Percentiles rank a stretch among this genome's conserved stretches.
These are phyloP conservation scores for Erebia ligea DNA, from an alignment of 2,888 invertebrate genomes.

Conservation along the genomic window DNA sequence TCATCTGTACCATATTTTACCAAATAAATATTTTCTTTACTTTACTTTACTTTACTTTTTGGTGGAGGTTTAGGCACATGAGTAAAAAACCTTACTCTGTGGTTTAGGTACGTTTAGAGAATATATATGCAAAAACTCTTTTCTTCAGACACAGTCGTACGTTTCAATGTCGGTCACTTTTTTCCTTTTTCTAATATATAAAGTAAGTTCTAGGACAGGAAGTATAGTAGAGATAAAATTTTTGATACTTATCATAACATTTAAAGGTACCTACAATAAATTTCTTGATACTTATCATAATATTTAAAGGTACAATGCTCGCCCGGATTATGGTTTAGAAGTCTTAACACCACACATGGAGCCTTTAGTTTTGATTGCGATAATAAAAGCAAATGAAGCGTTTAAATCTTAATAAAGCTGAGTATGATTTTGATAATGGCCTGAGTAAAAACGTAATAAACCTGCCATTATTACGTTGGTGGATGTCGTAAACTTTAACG, in stretches of 20 bases:
- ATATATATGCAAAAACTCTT: too few species aligned
- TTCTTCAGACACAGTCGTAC: too few species aligned
- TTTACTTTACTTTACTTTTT: too few species aligned
- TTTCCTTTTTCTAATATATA: not conserved
- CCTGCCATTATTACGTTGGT: slow-evolving; percentile 47
- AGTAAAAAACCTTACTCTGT: too few species aligned
- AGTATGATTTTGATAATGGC: slow-evolving; percentile 45
- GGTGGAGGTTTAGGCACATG: too few species aligned
- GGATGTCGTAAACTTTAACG: slow-evolving; percentile 48
- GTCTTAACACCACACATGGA: slow-evolving; percentile 16
- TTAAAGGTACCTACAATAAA: not conserved
- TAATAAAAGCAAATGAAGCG: slow-evolving; percentile 46
- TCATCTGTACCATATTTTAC: too few species aligned
- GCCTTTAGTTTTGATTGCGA: slow-evolving; percentile 28
- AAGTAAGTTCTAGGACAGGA: not conserved
- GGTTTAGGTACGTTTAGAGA: too few species aligned
- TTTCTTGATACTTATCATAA: not conserved
- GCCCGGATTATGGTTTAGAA: not conserved
- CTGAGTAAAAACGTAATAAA: slow-evolving; percentile 49
- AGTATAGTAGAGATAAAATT: not conserved
- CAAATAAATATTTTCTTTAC: too few species aligned
- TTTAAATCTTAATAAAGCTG: slow-evolving; percentile 44
- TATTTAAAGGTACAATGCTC: not conserved
- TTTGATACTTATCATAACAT: not conserved
- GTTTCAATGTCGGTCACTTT: too few species aligned